Conservation (phyloP, 2,113 vertebrate genomes). For the Mormyrus iriodes region DNA sequence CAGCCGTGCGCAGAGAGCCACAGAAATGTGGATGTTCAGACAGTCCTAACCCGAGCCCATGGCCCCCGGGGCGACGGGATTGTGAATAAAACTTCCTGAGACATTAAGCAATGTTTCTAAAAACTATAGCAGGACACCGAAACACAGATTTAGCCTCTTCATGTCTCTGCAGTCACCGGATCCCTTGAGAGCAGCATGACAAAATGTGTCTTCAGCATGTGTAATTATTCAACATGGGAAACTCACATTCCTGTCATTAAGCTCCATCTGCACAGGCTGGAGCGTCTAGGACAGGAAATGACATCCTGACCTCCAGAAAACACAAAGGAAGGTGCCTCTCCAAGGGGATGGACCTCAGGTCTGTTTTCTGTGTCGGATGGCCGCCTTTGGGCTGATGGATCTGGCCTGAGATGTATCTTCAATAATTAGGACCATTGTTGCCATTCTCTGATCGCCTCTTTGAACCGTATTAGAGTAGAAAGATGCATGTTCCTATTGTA, state of each 20-base stretch:
- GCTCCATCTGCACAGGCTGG: constrained; percentile 30
- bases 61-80: background rate
- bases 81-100: background rate
- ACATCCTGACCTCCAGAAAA: background rate
- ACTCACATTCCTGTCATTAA: constrained; percentile 18
- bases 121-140: background rate
- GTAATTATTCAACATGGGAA: constrained; percentile 54
- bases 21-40: background rate
- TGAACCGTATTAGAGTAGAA: background rate
- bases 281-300: background rate
- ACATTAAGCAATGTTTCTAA: background rate
- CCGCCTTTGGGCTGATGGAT: background rate
- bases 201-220: constrained; percentile 18
- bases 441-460: background rate
- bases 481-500: background rate
- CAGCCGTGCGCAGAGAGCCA: background rate
- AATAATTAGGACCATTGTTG: constrained; percentile 5
- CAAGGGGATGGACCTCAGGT: background rate
- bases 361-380: background rate
- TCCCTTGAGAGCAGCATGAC: constrained; percentile 44
- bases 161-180: constrained; percentile 11
- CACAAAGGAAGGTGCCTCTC: background rate
- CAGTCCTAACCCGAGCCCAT: background rate
- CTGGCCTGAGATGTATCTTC: background rate
- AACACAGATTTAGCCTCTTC: background rate